phyloP scores from a whole-genome alignment of 2,113 vertebrate genomes.

The Lynx canadensis region DNA sequence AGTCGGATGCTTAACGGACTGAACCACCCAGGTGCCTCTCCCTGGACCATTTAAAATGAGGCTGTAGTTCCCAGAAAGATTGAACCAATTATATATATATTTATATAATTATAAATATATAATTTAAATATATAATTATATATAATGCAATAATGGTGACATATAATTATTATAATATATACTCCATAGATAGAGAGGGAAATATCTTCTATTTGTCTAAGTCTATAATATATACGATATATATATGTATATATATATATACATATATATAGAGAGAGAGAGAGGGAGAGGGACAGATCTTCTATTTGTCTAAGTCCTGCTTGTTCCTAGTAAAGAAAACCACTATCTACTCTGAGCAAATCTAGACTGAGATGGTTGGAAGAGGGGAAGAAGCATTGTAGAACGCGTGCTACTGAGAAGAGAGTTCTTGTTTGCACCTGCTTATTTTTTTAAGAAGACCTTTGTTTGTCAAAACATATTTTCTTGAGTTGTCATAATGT shows the following conservation, averaged over 20 bases:
- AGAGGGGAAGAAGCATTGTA: not conserved
- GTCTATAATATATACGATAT: too few species aligned
- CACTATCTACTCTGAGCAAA: not conserved
- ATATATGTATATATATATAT: too few species aligned
- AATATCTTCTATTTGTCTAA: too few species aligned
- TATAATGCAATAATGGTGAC: too few species aligned
- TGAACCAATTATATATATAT: not conserved
- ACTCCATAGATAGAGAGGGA: too few species aligned
- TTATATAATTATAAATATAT: too few species aligned
- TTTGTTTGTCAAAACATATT: slow-evolving; percentile 49
- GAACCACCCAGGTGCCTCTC: not conserved
- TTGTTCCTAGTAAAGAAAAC: slow-evolving; percentile 2
- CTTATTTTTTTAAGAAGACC: not conserved
- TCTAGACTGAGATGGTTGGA: not conserved
- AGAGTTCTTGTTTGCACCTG: not conserved
- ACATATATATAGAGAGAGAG: too few species aligned
- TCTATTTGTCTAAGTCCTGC: not conserved
- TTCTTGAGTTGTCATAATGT: slow-evolving; percentile 56
- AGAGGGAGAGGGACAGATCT: not conserved
- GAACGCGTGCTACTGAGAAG: not conserved
- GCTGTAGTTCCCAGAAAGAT: not conserved
- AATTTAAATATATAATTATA: too few species aligned
- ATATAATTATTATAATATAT: too few species aligned
- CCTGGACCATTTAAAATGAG: not conserved
- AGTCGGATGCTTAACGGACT: too few species aligned